A percentile compares a stretch with the other conserved stretches of the same genome.
These are phyloP conservation scores for Heteromurus nitidus DNA, from an alignment of 2,888 invertebrate species.

Conservation along the genomic window DNA sequence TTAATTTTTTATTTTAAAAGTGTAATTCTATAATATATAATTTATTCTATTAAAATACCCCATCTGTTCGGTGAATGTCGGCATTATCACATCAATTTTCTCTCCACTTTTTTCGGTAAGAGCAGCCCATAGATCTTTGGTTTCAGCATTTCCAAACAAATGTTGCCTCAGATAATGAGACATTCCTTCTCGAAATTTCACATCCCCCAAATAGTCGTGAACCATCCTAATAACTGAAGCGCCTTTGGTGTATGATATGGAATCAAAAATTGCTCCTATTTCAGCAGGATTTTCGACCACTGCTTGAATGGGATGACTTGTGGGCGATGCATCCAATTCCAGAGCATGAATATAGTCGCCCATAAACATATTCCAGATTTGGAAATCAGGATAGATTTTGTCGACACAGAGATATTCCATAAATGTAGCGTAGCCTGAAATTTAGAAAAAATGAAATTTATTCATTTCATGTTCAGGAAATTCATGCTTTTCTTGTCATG, in stretches of 20 bases:
- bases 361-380: constrained; percentile 79
- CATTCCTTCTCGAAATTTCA: constrained; percentile 76
- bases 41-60: no score
- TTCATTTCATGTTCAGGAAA: neutral
- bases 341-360: constrained; percentile 76
- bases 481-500: neutral
- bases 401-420: constrained; percentile 79
- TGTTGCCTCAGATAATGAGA: constrained; percentile 76
- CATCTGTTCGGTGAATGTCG: constrained; percentile 78
- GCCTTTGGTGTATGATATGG: constrained; percentile 75
- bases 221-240: constrained; percentile 77
- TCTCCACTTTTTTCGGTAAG: constrained; percentile 76
- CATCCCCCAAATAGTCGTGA: constrained; percentile 65
- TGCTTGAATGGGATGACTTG: constrained; percentile 75
- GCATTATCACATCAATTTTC: constrained; percentile 77
- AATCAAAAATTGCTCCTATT: constrained; percentile 75
- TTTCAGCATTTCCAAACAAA: constrained; percentile 76
- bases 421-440: constrained; percentile 79
- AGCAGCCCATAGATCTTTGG: constrained; percentile 77
- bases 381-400: constrained; percentile 78
- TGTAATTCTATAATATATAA: no score
- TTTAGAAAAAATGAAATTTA: no score
- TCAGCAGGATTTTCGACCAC: constrained; percentile 73
- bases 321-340: constrained; percentile 77
- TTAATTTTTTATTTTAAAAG: no score